Evolutionary conservation across 1,140 invertebrate species (phyloP).

Genomic region (Acyrthosiphon pisum): DNA sequence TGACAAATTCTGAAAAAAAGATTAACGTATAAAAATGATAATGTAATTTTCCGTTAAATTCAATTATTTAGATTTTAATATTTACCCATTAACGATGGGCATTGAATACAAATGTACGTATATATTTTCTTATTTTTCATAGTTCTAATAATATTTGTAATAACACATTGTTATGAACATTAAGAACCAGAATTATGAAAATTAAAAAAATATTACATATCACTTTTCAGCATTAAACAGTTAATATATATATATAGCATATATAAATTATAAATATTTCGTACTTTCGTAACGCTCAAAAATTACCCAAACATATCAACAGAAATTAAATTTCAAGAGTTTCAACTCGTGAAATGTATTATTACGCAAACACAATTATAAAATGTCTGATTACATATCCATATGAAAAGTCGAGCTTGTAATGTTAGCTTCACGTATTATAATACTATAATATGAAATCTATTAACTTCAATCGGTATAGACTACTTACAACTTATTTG

Average conservation of each 20-base stretch:
- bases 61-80: not conserved
- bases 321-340: not conserved
- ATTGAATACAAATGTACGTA: not conserved
- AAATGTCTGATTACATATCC: constrained; percentile 7
- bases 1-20: not conserved
- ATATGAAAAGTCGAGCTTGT: not conserved
- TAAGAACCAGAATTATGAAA: not conserved
- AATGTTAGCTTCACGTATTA: not conserved
- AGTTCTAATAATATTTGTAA: not conserved
- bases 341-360: not conserved
- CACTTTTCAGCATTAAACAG: not conserved
- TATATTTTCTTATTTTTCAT: not conserved
- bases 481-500: not conserved
- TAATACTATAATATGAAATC: not conserved
- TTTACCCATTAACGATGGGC: not conserved
- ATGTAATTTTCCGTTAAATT: not conserved
- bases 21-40: not conserved
- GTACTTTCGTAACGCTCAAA: constrained; percentile 18
- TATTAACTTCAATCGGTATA: not conserved
- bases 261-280: not conserved
- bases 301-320: not conserved
- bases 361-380: not conserved
- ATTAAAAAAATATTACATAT: not conserved
- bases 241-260: not conserved
- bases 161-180: not conserved